Evolutionary conservation across 2,113 vertebrate genomes (phyloP).

Genomic region (Anser brachyrhynchus): DNA sequence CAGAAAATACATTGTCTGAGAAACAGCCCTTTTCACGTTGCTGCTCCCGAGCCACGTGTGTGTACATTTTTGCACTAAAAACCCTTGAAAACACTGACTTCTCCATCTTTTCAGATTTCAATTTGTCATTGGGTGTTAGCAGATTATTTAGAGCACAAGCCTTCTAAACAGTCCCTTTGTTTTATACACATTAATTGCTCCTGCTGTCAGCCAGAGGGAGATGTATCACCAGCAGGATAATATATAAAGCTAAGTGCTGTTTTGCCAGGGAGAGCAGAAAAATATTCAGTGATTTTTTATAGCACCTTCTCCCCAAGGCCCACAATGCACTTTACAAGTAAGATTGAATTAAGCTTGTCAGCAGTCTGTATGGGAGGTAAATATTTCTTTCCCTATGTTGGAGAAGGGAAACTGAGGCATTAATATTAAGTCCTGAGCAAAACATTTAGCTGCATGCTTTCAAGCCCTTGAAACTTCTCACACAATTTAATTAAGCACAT

Average conservation of each 20-base stretch:
- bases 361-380: slow-evolving; percentile 5
- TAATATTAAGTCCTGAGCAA: slow-evolving; percentile 6
- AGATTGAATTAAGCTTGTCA: slow-evolving; percentile 52
- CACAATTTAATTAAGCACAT: slow-evolving; percentile 37
- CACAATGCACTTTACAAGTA: slow-evolving; percentile 33
- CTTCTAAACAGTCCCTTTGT: neutral
- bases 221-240: neutral
- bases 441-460: slow-evolving; percentile 1
- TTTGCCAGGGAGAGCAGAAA: neutral
- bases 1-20: neutral
- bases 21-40: neutral
- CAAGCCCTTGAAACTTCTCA: slow-evolving; percentile 11
- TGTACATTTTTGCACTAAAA: neutral
- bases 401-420: slow-evolving; percentile 61
- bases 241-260: neutral
- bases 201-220: slow-evolving; percentile 36
- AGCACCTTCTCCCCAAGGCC: slow-evolving; percentile 8
- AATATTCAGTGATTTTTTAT: slow-evolving; percentile 44
- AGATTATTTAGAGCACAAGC: neutral
- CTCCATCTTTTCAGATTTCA: neutral
- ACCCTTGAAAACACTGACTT: neutral
- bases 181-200: slow-evolving; percentile 21
- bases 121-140: neutral
- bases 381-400: neutral
- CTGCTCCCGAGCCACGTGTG: neutral